Evolutionary conservation across 2,888 invertebrate genomes (phyloP).

Genomic region (Scotopteryx bipunctaria): DNA sequence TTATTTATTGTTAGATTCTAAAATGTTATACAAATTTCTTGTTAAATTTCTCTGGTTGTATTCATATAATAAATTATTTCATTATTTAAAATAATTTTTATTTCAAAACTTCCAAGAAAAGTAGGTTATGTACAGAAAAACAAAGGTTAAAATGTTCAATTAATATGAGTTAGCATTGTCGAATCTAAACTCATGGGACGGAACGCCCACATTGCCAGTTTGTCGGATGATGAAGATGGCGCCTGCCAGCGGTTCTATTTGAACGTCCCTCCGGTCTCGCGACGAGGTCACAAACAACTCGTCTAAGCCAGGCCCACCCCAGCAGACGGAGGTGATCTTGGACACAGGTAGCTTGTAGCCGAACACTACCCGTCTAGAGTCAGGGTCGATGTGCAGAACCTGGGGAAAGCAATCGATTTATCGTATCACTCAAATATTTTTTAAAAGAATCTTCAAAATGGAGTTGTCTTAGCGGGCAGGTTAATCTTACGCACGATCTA

Average conservation of each 20-base stretch:
- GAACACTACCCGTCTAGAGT: constrained; percentile 66
- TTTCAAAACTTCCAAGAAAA: neutral
- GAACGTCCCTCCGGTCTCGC: constrained; percentile 36
- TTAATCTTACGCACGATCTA: too few relatives aligned
- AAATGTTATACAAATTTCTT: constrained; percentile 68
- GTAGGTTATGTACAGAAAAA: neutral
- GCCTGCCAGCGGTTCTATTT: constrained; percentile 58
- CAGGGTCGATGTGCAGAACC: constrained; percentile 74
- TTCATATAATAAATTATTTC: constrained; percentile 74
- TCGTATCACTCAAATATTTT: neutral
- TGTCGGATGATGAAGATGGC: constrained; percentile 64
- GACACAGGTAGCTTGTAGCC: constrained; percentile 81
- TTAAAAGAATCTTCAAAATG: too few relatives aligned
- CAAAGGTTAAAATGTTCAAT: constrained; percentile 28
- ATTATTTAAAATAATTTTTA: constrained; percentile 29
- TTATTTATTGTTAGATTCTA: constrained; percentile 66
- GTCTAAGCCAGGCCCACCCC: constrained; percentile 86
- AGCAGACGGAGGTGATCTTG: constrained; percentile 85
- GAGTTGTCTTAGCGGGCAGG: too few relatives aligned
- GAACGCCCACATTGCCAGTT: constrained; percentile 59
- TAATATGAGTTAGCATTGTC: constrained; percentile 63
- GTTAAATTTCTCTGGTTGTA: constrained; percentile 74
- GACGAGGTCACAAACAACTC: constrained; percentile 86
- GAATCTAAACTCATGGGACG: constrained; percentile 50
- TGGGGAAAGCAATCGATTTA: neutral